Evolutionary conservation across 2,113 vertebrate genomes (phyloP), one percentile per base, ranked within the genome.

Genomic region (Corythornis cristatus): DNA sequence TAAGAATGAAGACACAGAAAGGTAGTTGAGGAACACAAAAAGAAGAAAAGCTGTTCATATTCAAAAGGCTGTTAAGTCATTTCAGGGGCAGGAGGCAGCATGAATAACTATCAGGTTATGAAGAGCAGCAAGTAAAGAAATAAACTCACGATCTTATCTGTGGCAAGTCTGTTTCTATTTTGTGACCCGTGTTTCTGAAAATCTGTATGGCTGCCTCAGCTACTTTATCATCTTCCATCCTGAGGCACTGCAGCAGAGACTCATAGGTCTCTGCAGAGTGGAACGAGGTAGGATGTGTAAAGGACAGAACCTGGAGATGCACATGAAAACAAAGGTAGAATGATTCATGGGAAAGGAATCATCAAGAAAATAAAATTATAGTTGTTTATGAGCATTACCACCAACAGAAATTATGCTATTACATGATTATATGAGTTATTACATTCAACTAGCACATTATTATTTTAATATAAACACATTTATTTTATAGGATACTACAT

Each of bases 201-300:
- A 99, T 99, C 95, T 99, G 99, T 93, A 99, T 99, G 78, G 99
- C 99, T 85, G 99, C 99, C 96, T 99, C 99, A 6, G 99, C 99
- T 96, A 99, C 99, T 88, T 99, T 99, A 96, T 99, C 99, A 58
- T 99, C 99, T 96, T 99, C 99, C 99, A 99, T 99, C 97, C 99
- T 99, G 96, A 99, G 98, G 98, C 99, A 99, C 98, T 99, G 99
- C 84, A 99, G 98, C 72, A 99, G 98, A 94, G 99, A 99, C 97
- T 99, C 99, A 53, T 99, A 99, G 2, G 99, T 99, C 97, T 99
- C 99, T 86, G 99, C 98, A 73, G 99, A 99, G 98, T 99, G 99
- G 98, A 99, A 99, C 60, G 99, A 98, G 96, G 99, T 99, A 97
- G 99, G 99, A 96, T 99, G 99, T 62, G 99, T 99, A 97, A 99